Base-by-base conservation (phyloP, 2,888 invertebrate genomes). In the Zaprionus obscuricornis region DNA sequence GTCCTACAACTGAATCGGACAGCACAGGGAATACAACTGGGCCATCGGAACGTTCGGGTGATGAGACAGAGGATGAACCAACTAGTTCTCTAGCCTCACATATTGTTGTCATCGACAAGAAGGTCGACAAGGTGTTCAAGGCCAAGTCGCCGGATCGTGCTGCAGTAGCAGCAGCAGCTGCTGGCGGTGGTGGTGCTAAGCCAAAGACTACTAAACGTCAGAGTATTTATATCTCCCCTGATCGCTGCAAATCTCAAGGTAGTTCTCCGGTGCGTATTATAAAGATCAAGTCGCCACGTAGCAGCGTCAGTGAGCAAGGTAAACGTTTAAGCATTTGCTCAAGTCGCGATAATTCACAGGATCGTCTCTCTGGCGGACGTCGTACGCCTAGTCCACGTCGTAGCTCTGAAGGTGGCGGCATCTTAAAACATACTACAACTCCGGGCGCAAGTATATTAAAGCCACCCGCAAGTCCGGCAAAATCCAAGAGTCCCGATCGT, bases 221-320 rank as follows among this genome's bases (percentile, higher is more conserved):
- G 57, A 92, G 92, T 37, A 92, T 93, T 18, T 92, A 93, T 69
- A 92, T 93, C 55, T 93, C 93, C 0, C 90, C 90, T 0, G 90
- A 90, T 69, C 89, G 90, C 13, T 87, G 88, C 51, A 89, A 89
- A 47, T 90, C 90, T 7, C 89, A 89, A 64, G 89, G 90, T 7
- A 89, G 87, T 47, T 90, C 89, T 0, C 90, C 90, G 1, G 90
- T 90, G 33, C 87, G 89, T 50, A 90, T 90, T 36, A 89, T 90
- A n/a, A 90, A 90, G 75, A 90, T 90, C 1, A 90, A 89, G 59
- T 90, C 90, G 8, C 93, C 93, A 0, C 91, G 92, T 55, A 91
- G 91, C 50, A 93, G 93, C 67, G 91, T 93, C 55, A 89, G 89
- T 31, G 93, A 93, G 52, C 89, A 89, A 47, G 74, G 87, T 3